Evolutionary conservation across 2,113 vertebrate species (phyloP).

Genomic region (Stercorarius parasiticus): DNA sequence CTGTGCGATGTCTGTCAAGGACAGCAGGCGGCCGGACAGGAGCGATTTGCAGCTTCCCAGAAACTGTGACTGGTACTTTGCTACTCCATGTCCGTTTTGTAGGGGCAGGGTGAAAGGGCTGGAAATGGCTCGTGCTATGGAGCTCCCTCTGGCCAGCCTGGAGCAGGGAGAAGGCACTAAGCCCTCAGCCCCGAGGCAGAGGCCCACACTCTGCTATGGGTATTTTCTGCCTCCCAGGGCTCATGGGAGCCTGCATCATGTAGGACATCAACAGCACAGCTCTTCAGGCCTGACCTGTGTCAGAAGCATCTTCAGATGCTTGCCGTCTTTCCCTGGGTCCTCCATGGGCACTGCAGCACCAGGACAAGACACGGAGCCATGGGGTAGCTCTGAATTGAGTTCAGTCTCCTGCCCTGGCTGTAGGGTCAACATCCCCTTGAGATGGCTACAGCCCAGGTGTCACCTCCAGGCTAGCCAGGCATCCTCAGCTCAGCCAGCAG

Average conservation of each 20-base stretch:
- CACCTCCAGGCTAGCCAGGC: background rate
- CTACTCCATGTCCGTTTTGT: background rate
- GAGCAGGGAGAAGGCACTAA: background rate
- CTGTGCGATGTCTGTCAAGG: background rate
- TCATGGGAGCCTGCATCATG: background rate
- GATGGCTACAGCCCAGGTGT: background rate
- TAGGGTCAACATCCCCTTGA: background rate
- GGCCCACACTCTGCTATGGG: accelerated
- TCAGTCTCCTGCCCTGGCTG: background rate
- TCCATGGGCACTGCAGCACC: background rate
- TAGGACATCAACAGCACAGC: background rate
- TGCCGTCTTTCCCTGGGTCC: background rate
- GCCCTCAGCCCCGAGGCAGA: background rate
- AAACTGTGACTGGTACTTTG: background rate
- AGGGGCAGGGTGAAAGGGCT: background rate
- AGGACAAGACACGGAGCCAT: background rate
- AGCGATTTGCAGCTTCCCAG: background rate
- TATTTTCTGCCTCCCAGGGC: background rate
- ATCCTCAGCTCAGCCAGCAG: background rate
- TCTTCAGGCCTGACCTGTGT: background rate
- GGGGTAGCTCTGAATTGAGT: background rate
- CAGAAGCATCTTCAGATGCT: background rate
- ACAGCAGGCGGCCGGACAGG: background rate
- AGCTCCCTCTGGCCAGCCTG: background rate
- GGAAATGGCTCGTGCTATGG: background rate